Evolutionary conservation across 2,888 invertebrate genomes (phyloP), one percentile per base, ranked within the genome.

Genomic region (Trilocha varians): DNA sequence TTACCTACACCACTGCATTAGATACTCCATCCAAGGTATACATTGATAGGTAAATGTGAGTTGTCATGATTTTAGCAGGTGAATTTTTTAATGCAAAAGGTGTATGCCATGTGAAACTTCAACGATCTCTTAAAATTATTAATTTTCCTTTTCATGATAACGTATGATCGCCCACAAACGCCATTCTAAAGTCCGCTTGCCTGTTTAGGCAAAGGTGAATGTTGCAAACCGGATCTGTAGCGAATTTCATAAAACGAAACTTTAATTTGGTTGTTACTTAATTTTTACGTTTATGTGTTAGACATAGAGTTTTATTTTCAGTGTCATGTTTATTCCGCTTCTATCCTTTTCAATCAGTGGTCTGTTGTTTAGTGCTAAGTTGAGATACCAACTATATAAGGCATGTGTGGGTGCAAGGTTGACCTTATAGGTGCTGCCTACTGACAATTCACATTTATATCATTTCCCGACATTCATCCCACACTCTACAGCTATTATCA

Each of bases 171-270:
- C 83, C 83, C 78, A 83, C 84, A 61, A 59, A 55, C 51, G 65
- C 73, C 75, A 69, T 75, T 83, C 78, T 82, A 78, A 84, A 83
- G 83, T 83, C 82, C 79, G 80, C 75, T 75, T 82, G 74, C 84
- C 84, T 64, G 72, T 78, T 82, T 77, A 79, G 84, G 84, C 67
- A 83, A 79, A 83, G 83, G 84, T 83, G 84, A 85, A 85, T 83
- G 84, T 83, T 80, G 82, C 73, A 75, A 75, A 76, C 62, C 50
- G 52, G 61, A 59, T 57, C 63, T 49, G 43, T 50, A 54, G 55
- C 49, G 47, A 59, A 55, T 50, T 49, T 61, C 59, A 54, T 40
- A 50, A 49, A 50, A 43, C 46, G 40, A 53, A 51, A 55, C 50
- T 55, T 47, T 35, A 35, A 16, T 45, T 36, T 34, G 33, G 15